These are phyloP conservation scores for Podarcis raffonei DNA, from an alignment of 2,113 vertebrate genomes.

Conservation along the genomic window DNA sequence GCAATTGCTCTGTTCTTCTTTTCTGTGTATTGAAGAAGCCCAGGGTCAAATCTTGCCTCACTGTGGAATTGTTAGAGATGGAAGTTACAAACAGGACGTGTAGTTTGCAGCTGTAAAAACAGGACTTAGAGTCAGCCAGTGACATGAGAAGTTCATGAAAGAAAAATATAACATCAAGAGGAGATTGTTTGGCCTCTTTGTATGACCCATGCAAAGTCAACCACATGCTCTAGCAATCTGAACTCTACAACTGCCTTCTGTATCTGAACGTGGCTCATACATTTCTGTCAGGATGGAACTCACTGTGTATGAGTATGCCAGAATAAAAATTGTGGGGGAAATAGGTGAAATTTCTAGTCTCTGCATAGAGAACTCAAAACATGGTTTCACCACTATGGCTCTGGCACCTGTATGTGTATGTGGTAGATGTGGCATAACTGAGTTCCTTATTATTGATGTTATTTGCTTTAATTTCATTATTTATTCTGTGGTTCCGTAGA, in stretches of 20 bases:
- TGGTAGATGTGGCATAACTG: neutral
- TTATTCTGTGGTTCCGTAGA: neutral
- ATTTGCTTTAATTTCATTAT: neutral
- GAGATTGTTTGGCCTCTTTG: constrained; percentile 26
- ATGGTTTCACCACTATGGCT: neutral
- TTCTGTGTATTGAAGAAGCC: constrained; percentile 30
- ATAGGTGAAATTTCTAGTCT: no score
- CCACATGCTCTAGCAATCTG: constrained; percentile 7
- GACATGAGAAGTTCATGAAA: constrained; percentile 37
- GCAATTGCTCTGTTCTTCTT: neutral
- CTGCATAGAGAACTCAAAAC: neutral
- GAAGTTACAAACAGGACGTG: neutral
- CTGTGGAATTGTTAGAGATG: neutral
- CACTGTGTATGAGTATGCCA: neutral
- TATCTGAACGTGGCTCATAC: constrained; percentile 30
- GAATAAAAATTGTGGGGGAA: no score
- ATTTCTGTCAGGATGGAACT: constrained; percentile 12
- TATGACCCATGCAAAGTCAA: constrained; percentile 4
- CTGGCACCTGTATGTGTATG: no score
- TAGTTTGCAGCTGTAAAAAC: constrained; percentile 24
- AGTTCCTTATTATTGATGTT: neutral
- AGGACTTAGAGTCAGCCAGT: constrained; percentile 27
- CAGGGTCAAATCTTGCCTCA: constrained; percentile 44
- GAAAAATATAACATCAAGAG: constrained; percentile 38
- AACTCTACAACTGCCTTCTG: constrained; percentile 5